These are phyloP conservation scores for Arvicanthis niloticus DNA, from an alignment of 2,113 vertebrate species.

Conservation along the genomic window DNA sequence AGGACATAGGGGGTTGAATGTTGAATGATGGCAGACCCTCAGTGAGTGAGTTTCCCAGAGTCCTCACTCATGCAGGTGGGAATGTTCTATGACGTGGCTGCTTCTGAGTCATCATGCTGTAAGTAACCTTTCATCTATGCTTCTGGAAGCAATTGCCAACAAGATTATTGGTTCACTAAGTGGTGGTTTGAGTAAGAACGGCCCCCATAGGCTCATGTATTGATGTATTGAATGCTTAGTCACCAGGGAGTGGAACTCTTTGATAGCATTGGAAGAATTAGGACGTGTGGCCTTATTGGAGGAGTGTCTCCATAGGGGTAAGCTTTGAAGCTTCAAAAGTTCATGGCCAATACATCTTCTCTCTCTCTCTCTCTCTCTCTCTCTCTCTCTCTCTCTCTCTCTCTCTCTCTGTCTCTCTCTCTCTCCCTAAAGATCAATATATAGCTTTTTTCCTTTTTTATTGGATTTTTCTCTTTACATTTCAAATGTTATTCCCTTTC, in stretches of 20 bases:
- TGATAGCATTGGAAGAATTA: neutral
- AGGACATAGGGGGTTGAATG: neutral
- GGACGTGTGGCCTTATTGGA: neutral
- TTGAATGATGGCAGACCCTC: neutral
- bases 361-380: too few relatives aligned
- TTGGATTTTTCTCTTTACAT: too few relatives aligned
- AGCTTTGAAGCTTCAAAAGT: neutral
- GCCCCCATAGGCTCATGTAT: neutral
- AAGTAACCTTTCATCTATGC: neutral
- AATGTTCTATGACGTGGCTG: neutral
- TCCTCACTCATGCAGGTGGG: neutral
- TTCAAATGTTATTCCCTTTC: too few relatives aligned
- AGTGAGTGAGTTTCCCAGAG: neutral
- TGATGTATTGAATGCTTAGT: neutral
- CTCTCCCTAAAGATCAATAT: too few relatives aligned
- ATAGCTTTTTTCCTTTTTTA: too few relatives aligned
- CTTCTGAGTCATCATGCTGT: neutral
- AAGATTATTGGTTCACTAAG: neutral
- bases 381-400: too few relatives aligned
- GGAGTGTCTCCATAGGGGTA: neutral
- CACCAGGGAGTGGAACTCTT: neutral
- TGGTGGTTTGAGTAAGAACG: neutral
- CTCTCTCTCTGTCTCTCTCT: too few relatives aligned
- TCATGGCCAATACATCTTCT: too few relatives aligned
- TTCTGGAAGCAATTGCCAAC: neutral